Conservation (phyloP, 1,140 invertebrate species). For the Stenopsyche tienmushanensis region DNA sequence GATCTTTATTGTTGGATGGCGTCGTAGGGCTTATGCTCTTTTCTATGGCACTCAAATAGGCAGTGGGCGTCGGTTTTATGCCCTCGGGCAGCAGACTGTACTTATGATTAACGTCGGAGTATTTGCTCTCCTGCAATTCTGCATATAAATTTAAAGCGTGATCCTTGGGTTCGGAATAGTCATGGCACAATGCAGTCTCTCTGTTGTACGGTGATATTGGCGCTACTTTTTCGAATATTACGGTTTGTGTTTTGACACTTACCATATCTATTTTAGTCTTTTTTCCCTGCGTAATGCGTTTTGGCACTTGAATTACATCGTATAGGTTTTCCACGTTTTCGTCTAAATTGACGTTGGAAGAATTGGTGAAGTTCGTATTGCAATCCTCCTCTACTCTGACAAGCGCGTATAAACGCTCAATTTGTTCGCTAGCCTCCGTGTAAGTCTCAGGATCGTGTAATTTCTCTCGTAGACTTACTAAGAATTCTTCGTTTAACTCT, state of each 20-base stretch:
- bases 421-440: constrained; percentile 72
- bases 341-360: too few species aligned
- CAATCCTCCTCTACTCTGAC: constrained; percentile 74
- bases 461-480: constrained; percentile 67
- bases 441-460: constrained; percentile 72
- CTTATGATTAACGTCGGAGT: constrained; percentile 6
- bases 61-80: constrained; percentile 46
- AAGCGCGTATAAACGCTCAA: constrained; percentile 75
- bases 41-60: constrained; percentile 48
- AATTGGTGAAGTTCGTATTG: constrained; percentile 58
- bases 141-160: constrained; percentile 69
- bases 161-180: constrained; percentile 73
- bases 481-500: constrained; percentile 71
- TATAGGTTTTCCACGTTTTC: constrained; percentile 63
- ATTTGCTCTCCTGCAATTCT: constrained; percentile 59
- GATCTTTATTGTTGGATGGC: neutral
- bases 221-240: constrained; percentile 62
- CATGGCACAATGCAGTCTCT: constrained; percentile 61
- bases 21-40: constrained; percentile 42
- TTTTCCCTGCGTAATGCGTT: constrained; percentile 46
- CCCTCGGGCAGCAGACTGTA: constrained; percentile 49
- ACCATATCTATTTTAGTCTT: constrained; percentile 54
- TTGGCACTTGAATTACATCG: constrained; percentile 58
- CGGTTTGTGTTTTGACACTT: constrained; percentile 61
- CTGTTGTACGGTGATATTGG: constrained; percentile 55